These are phyloP conservation scores for Drosophila burlai DNA, from an alignment of 1,140 invertebrate genomes.

Conservation along the genomic window DNA sequence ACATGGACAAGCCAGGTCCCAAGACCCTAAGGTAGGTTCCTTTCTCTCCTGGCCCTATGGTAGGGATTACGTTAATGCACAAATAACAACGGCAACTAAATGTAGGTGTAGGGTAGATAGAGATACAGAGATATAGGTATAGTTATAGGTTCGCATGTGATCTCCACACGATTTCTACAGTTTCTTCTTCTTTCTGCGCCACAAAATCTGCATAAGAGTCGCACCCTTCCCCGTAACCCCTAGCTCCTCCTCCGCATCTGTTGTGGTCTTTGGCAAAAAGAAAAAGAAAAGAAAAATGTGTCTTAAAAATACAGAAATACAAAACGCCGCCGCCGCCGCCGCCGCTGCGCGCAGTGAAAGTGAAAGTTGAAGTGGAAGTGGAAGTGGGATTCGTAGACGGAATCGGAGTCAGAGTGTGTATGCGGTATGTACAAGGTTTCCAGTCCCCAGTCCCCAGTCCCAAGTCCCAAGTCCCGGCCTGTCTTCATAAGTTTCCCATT, in stretches of 20 bases:
- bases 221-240: slow-evolving; percentile 21
- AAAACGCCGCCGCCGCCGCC: slow-evolving; percentile 26
- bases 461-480: slow-evolving; percentile 25
- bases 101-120: slow-evolving; percentile 17
- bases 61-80: slow-evolving; percentile 67
- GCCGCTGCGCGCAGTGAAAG: slow-evolving; percentile 65
- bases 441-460: slow-evolving; percentile 44
- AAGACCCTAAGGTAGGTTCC: slow-evolving; percentile 4
- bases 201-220: slow-evolving; percentile 76
- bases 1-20: neutral
- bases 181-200: slow-evolving; percentile 74
- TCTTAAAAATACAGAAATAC: slow-evolving; percentile 50
- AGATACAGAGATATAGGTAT: slow-evolving; percentile 17
- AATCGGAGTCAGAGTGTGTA: slow-evolving; percentile 29
- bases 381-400: slow-evolving; percentile 18
- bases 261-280: slow-evolving; percentile 74
- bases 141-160: slow-evolving; percentile 27
- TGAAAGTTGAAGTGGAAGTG: slow-evolving; percentile 51
- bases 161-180: slow-evolving; percentile 43
- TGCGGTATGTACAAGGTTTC: slow-evolving; percentile 55
- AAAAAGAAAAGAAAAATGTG: slow-evolving; percentile 54
- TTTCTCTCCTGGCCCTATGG: slow-evolving; percentile 6
- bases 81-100: slow-evolving; percentile 71
- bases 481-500: slow-evolving; percentile 43
- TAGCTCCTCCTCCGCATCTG: slow-evolving; percentile 27